Evolutionary conservation across 2,888 invertebrate genomes (phyloP), one percentile per base, ranked within the genome.

Genomic region (Vandiemenella viatica): DNA sequence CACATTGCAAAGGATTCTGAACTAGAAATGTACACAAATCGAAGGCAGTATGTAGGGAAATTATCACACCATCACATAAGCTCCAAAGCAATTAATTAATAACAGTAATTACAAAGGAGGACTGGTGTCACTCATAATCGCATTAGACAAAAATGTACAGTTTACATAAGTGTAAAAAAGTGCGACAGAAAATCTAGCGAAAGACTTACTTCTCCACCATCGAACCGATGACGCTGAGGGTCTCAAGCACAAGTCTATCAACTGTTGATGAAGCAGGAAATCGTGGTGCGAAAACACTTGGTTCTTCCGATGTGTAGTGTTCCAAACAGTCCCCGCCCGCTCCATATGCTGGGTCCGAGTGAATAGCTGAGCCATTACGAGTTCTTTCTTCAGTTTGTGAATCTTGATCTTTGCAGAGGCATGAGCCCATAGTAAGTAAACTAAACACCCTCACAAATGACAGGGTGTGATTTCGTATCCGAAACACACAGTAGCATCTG

Each of bases 181-280:
- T n/a, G n/a, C n/a, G n/a, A n/a, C n/a, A n/a, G n/a, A n/a, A n/a
- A n/a, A n/a, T n/a, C n/a, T n/a, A n/a, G n/a, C n/a, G n/a, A n/a
- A n/a, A n/a, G 41, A 22, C 32, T 32, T n/a, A 32, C 32, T 32
- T 32, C 4, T 32, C 32, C 2, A 32, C 32, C 4, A 32, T 13
- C n/a, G 32, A 32, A 13, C 32, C 32, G n/a, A 32, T 32, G 32
- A 32, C 32, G n/a, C n/a, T 32, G n/a, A 32, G 32, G 15, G 88
- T 87, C 63, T 91, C 85, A 46, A 85, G 67, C 17, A 92, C 84
- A 44, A 91, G 72, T 53, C 75, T 73, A 62, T 87, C 85, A 18
- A 86, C 77, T 47, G 65, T 67, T 53, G 62, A 69, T 40, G 70
- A 74, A 60, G 60, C 51, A 20, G 50, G 50, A 38, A 42, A 46